Conservation (phyloP, 1,140 invertebrate genomes). For the Lepidurus arcticus region DNA sequence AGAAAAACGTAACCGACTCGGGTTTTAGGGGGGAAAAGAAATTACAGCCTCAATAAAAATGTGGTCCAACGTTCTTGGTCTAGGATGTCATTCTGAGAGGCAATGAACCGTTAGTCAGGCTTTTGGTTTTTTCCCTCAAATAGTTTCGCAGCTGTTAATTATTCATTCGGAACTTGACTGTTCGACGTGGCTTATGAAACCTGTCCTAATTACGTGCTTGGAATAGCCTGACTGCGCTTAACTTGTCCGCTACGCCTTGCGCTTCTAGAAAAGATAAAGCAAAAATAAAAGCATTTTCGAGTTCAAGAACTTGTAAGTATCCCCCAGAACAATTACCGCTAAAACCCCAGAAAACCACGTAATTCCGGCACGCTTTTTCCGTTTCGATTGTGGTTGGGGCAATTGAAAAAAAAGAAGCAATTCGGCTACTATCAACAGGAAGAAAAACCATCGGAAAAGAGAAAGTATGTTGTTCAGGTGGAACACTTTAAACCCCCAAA, state of each 20-base stretch:
- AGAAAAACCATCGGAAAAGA: neutral
- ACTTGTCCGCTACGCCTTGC: too few relatives aligned
- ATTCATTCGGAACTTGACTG: neutral
- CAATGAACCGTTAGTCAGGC: neutral
- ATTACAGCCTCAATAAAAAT: too few relatives aligned
- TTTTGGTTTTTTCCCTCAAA: neutral
- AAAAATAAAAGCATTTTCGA: neutral
- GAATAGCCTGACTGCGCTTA: neutral
- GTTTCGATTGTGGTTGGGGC: neutral
- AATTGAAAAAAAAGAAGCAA: neutral
- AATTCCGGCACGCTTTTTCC: neutral
- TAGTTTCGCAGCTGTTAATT: neutral
- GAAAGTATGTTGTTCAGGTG: neutral
- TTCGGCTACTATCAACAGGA: neutral
- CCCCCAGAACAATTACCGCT: neutral
- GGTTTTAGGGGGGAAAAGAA: too few relatives aligned
- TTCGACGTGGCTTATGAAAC: neutral
- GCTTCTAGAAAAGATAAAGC: too few relatives aligned
- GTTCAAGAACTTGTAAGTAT: neutral
- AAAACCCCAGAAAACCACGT: neutral
- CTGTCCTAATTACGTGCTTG: constrained; percentile 1
- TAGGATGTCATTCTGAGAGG: too few relatives aligned
- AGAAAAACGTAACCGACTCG: too few relatives aligned
- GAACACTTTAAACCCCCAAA: neutral
- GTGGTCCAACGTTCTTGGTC: too few relatives aligned